These are phyloP conservation scores for Sapayoa aenigma DNA, from an alignment of 2,113 vertebrate species.

Conservation along the genomic window DNA sequence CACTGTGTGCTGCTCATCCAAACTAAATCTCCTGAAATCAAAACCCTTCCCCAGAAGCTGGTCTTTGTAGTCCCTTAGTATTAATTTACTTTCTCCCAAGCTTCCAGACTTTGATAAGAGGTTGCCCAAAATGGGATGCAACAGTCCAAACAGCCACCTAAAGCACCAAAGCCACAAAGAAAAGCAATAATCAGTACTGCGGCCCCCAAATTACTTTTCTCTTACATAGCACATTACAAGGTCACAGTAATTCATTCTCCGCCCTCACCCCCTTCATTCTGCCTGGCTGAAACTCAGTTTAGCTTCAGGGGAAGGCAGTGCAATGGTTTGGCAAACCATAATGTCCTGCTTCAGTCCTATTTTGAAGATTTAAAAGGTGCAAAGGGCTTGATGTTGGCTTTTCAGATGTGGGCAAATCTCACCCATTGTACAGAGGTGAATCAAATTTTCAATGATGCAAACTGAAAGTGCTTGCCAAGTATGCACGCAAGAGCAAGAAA, in stretches of 20 bases:
- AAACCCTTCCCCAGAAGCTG: background rate
- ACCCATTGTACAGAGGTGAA: constrained; percentile 21
- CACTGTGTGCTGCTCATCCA: background rate
- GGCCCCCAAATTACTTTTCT: background rate
- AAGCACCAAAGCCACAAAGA: background rate
- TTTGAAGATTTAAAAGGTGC: constrained; percentile 54
- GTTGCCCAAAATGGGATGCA: background rate
- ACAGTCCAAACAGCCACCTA: background rate
- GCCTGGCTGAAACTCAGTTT: background rate
- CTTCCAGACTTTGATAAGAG: background rate
- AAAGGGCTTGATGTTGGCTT: constrained; percentile 48
- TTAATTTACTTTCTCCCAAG: background rate
- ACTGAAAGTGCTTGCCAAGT: constrained; percentile 44
- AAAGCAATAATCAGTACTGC: background rate
- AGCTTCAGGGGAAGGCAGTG: background rate
- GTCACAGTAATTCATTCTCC: background rate
- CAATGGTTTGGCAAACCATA: constrained; percentile 5
- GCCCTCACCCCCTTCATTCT: background rate
- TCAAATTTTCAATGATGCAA: constrained; percentile 40
- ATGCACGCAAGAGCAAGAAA: constrained; percentile 35
- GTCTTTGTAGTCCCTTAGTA: background rate
- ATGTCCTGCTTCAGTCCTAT: background rate
- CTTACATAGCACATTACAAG: background rate
- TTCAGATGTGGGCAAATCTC: constrained; percentile 36
- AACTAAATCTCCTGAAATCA: background rate